These are phyloP conservation scores for Tricholaema leucomelas DNA, from an alignment of 2,113 vertebrate species.

Conservation along the genomic window DNA sequence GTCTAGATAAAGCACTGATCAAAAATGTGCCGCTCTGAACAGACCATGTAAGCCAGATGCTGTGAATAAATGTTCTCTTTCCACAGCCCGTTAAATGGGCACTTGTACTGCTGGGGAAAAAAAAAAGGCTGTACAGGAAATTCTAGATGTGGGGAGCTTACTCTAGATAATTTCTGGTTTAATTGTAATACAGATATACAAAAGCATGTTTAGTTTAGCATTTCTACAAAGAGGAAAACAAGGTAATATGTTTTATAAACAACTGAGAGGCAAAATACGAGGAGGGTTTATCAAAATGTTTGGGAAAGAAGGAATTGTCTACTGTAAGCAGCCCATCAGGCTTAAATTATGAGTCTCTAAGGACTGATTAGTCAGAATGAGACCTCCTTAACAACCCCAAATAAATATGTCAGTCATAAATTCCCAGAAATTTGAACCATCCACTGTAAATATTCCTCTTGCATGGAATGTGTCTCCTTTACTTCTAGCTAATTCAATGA, in stretches of 20 bases:
- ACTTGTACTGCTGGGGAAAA: not conserved
- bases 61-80: conserved; percentile 44
- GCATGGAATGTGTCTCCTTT: not conserved
- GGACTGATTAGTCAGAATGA: conserved; percentile 36
- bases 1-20: not conserved
- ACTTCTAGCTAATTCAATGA: not conserved
- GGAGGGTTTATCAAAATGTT: not conserved
- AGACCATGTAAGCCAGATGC: not conserved
- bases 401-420: conserved; percentile 57
- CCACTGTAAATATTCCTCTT: conserved; percentile 6
- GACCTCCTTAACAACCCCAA: conserved; percentile 31
- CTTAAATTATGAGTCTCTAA: conserved; percentile 61
- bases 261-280: not conserved
- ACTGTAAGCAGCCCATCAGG: conserved; percentile 17
- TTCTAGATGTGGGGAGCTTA: not conserved
- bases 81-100: conserved; percentile 43
- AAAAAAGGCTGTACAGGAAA: conserved; percentile 42
- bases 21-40: not conserved
- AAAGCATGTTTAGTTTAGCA: conserved; percentile 7
- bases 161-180: not conserved
- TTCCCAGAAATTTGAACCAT: conserved; percentile 53
- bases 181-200: not conserved
- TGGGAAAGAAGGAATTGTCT: conserved; percentile 37
- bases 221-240: conserved; percentile 32
- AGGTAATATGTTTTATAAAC: conserved; percentile 5